Evolutionary conservation across 2,888 invertebrate species (phyloP).

Genomic region (Hirtodrosophila confusa): DNA sequence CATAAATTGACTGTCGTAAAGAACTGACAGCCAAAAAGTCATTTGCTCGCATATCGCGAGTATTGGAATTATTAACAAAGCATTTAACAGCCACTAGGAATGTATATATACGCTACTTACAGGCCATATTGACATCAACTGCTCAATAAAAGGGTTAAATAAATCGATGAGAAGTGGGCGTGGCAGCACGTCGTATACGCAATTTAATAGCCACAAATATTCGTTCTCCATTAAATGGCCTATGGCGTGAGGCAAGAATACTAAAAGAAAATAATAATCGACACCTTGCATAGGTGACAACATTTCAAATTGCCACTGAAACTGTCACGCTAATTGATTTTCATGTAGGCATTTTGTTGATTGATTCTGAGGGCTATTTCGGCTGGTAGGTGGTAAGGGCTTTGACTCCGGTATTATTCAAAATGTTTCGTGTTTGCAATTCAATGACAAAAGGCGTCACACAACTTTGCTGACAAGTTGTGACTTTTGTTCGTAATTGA

Average conservation of each 20-base stretch:
- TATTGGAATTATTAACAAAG: slow-evolving; percentile 19
- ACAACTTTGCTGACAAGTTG: slow-evolving; percentile 54
- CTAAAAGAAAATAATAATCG: slow-evolving; percentile 61
- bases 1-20: slow-evolving; percentile 65
- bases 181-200: slow-evolving; percentile 57
- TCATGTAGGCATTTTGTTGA: slow-evolving; percentile 61
- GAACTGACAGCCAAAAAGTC: slow-evolving; percentile 35
- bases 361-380: slow-evolving; percentile 36
- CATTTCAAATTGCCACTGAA: slow-evolving; percentile 66
- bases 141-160: slow-evolving; percentile 32
- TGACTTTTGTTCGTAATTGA: slow-evolving; percentile 66
- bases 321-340: slow-evolving; percentile 71
- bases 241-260: background rate
- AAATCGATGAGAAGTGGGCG: slow-evolving; percentile 51
- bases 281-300: slow-evolving; percentile 61
- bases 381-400: background rate
- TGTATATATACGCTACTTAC: slow-evolving; percentile 23
- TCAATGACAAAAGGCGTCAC: slow-evolving; percentile 38
- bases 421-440: slow-evolving; percentile 51
- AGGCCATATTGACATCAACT: background rate
- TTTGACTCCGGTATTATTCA: slow-evolving; percentile 23
- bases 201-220: slow-evolving; percentile 63
- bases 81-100: slow-evolving; percentile 64
- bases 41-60: slow-evolving; percentile 20
- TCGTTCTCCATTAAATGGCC: slow-evolving; percentile 5